Evolutionary conservation across 2,797 vertebrate species (phyloP).

Genomic region (Kryptolebias ocellatus): DNA sequence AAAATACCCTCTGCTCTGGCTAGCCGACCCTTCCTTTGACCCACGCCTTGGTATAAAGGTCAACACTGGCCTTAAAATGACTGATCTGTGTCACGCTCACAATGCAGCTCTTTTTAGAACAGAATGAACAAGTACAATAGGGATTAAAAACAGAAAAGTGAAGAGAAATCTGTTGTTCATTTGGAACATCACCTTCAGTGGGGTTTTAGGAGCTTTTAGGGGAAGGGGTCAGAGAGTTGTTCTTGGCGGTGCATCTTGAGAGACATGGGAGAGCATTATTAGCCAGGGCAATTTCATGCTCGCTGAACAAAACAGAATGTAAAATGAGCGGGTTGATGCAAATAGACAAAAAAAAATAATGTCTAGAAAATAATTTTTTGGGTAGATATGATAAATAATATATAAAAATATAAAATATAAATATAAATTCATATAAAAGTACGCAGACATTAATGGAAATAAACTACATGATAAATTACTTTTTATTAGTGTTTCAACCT

Average conservation of each 20-base stretch:
- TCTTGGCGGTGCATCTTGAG: conserved; percentile 40
- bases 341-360: conserved; percentile 67
- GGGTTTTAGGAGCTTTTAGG: conserved; percentile 18
- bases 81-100: conserved; percentile 58
- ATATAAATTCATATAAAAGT: no score
- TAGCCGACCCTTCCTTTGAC: conserved; percentile 50
- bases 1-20: conserved; percentile 42
- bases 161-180: conserved; percentile 48
- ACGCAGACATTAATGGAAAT: no score
- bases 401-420: no score
- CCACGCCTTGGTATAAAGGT: conserved; percentile 67
- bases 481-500: no score
- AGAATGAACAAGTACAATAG: conserved; percentile 36
- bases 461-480: no score
- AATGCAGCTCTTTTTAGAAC: conserved; percentile 66
- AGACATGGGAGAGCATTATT: conserved; percentile 48
- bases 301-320: conserved; percentile 69
- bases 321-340: conserved; percentile 52
- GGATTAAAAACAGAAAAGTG: conserved; percentile 6
- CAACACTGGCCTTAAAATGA: conserved; percentile 62
- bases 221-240: conserved; percentile 38
- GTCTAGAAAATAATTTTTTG: conserved; percentile 55
- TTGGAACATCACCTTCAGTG: conserved; percentile 26
- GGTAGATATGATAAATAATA: background rate
- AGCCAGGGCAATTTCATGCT: conserved; percentile 81